Evolutionary conservation across 2,888 invertebrate genomes (phyloP), one percentile per base, ranked within the genome.

Genomic region (Tachina lurida): DNA sequence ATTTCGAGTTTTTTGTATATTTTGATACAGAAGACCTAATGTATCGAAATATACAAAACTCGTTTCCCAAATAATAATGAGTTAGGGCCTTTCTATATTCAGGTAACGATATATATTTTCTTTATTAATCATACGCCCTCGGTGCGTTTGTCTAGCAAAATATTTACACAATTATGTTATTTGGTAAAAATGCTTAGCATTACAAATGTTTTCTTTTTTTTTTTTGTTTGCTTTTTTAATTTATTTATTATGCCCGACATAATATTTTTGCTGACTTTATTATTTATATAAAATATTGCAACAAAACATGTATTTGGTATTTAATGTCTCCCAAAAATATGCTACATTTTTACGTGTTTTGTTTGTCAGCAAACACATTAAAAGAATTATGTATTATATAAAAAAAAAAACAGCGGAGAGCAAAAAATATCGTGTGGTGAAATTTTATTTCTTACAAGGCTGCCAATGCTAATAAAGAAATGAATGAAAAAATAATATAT

Each of bases 341-440:
- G 80, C 73, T 84, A 67, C 75, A 76, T 52, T 65, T 67, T 60
- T 84, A 80, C 84, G 84, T 84, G 80, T 52, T 68, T 71, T 76
- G 71, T 76, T 80, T 84, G 76, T 84, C 71, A 70, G 39, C 54
- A 62, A 58, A 67, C 31, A 70, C 19, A 60, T 63, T 68, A 54
- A 54, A n/a, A 15, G n/a, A 70, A 62, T 54, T 43, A 4, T 7
- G 31, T 31, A 54, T 68, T 58, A 49, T 68, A 49, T 58, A n/a
- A 58, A n/a, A 0, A n/a, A 58, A n/a, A 0, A 3, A 49, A 77
- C 45, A 67, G 39, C 1, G 41, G n/a, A n/a, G 39, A 58, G 19
- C 1, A 22, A 67, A 65, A 39, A 22, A 12, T 60, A 39, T 31
- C 12, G 3, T 12, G 1, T 4, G 4, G 4, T 3, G 31, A 31